These are phyloP conservation scores for Sisor rabdophorus DNA, from an alignment of 2,113 vertebrate species.

Conservation along the genomic window DNA sequence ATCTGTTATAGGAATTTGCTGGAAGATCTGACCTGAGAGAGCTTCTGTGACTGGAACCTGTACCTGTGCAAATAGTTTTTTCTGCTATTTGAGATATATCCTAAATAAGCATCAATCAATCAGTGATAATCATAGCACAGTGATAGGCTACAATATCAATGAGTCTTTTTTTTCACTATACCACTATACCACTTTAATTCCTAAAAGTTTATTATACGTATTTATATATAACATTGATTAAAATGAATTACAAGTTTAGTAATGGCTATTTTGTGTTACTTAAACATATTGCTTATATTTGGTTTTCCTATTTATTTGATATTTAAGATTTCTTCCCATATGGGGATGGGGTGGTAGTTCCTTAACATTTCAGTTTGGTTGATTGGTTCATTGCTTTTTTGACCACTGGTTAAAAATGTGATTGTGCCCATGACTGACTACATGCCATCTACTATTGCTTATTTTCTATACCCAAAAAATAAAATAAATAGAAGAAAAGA, in stretches of 20 bases:
- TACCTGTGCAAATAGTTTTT: constrained; percentile 37
- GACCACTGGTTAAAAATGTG: constrained; percentile 69
- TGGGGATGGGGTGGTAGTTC: constrained; percentile 28
- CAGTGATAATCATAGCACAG: background rate
- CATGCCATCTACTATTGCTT: constrained; percentile 88
- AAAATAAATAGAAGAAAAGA: constrained; percentile 7
- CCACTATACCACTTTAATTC: background rate
- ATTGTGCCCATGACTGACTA: constrained; percentile 84
- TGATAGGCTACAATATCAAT: background rate
- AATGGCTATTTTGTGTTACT: constrained; percentile 33
- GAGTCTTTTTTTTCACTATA: background rate
- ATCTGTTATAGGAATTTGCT: constrained; percentile 53
- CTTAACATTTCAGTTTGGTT: constrained; percentile 46
- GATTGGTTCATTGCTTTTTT: constrained; percentile 73
- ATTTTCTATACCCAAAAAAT: constrained; percentile 43
- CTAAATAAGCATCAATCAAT: constrained; percentile 4
- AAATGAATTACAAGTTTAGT: constrained; percentile 24
- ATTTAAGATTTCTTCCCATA: background rate
- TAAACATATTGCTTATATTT: constrained; percentile 28
- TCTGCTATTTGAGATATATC: constrained; percentile 11
- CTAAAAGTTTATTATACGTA: background rate
- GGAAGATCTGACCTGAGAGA: constrained; percentile 71
- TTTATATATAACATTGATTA: constrained; percentile 22
- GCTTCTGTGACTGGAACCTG: constrained; percentile 63
- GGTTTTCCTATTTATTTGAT: background rate